phyloP scores from a whole-genome alignment of 2,888 invertebrate genomes.

The Phyllotreta striolata region DNA sequence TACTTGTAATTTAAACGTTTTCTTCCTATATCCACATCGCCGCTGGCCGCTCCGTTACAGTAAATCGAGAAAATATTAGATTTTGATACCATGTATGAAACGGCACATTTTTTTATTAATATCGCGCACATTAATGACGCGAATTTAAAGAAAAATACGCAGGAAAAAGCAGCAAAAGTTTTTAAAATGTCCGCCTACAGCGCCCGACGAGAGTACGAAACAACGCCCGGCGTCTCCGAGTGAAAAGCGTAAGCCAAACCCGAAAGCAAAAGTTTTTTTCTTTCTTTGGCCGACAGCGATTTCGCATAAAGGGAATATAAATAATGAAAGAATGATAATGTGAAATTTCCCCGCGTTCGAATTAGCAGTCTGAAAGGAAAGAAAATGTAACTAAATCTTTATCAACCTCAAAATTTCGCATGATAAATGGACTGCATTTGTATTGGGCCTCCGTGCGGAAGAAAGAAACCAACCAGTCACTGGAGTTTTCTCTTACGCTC shows the following conservation, averaged over 20 bases:
- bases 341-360: constrained; percentile 57
- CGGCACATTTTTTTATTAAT: no score
- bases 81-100: no score
- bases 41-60: no score
- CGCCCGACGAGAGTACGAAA: no score
- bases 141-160: no score
- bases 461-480: constrained; percentile 52
- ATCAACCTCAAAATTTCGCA: constrained; percentile 59
- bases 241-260: constrained; percentile 4
- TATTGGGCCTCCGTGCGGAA: constrained; percentile 50
- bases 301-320: constrained; percentile 53
- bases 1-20: no score
- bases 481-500: constrained; percentile 47
- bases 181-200: no score
- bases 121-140: no score
- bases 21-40: no score
- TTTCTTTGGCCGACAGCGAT: constrained; percentile 33
- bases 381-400: constrained; percentile 61
- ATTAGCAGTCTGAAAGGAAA: constrained; percentile 57
- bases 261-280: constrained; percentile 23
- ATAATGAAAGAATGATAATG: constrained; percentile 61
- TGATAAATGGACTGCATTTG: constrained; percentile 61
- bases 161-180: no score
- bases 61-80: no score
- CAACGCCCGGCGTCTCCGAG: no score